Conservation (phyloP, 2,113 vertebrate species). For the Cinclus mexicanus region DNA sequence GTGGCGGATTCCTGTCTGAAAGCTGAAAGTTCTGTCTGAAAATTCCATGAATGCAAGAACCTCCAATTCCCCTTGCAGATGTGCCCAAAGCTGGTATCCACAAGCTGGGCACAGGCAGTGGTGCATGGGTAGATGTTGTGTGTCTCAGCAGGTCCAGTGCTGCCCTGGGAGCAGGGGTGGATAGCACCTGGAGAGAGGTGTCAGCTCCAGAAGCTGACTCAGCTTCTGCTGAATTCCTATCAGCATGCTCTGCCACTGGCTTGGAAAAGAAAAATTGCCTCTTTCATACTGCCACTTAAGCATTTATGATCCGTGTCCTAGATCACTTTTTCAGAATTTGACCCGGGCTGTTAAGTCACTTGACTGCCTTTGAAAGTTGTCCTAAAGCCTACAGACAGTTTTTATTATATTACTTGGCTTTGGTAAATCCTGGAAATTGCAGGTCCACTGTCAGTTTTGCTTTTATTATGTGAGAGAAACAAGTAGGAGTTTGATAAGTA, state of each 20-base stretch:
- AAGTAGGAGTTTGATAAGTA: neutral
- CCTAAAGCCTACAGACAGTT: neutral
- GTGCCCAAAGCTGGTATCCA: neutral
- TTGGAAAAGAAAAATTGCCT: neutral
- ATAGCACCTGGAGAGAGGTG: neutral
- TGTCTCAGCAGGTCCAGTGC: neutral
- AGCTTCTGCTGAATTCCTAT: neutral
- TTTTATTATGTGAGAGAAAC: neutral
- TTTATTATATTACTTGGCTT: neutral
- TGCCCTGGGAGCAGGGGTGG: neutral
- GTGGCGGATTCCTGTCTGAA: neutral
- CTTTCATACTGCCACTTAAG: neutral
- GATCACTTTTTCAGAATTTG: neutral
- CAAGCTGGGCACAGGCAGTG: rapidly evolving
- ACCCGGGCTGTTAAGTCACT: neutral
- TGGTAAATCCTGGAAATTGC: neutral
- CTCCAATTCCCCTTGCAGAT: neutral
- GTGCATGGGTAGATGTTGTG: rapidly evolving
- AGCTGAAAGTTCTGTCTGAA: neutral
- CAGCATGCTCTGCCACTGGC: neutral
- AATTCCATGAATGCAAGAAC: neutral
- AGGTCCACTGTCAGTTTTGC: neutral
- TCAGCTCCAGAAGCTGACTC: neutral
- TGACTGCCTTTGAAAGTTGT: neutral
- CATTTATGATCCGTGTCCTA: neutral